These are phyloP conservation scores for Melanargia galathea DNA, from an alignment of 2,888 invertebrate species.

Conservation along the genomic window DNA sequence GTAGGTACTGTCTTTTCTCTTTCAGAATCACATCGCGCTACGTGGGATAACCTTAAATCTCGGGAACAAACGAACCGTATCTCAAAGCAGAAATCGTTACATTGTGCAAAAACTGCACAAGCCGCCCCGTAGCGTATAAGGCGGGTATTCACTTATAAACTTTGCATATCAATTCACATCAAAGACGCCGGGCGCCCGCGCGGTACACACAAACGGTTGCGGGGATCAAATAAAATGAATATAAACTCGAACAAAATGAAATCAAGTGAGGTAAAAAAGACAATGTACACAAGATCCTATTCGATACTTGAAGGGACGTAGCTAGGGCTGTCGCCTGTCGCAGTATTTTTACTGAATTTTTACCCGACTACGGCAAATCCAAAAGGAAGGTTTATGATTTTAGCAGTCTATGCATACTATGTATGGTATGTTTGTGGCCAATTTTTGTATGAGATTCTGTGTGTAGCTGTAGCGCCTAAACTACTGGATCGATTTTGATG, in stretches of 20 bases:
- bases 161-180: conserved; percentile 76
- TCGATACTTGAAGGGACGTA: conserved; percentile 53
- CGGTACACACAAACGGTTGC: conserved; percentile 63
- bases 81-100: conserved; percentile 31
- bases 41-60: neutral
- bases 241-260: conserved; percentile 49
- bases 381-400: too few relatives aligned
- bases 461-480: too few relatives aligned
- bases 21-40: too few relatives aligned
- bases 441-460: too few relatives aligned
- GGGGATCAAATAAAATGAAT: conserved; percentile 48
- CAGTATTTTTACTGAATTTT: neutral
- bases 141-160: conserved; percentile 61
- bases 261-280: conserved; percentile 49
- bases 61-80: conserved; percentile 36
- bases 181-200: conserved; percentile 58
- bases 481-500: too few relatives aligned
- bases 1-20: too few relatives aligned
- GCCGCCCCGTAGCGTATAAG: conserved; percentile 32
- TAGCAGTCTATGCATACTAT: too few relatives aligned
- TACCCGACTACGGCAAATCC: too few relatives aligned
- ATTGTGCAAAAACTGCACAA: conserved; percentile 39
- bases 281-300: conserved; percentile 54
- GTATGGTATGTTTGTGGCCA: too few relatives aligned
- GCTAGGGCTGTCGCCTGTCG: conserved; percentile 38